phyloP scores from a whole-genome alignment of 2,888 invertebrate genomes.

The Horisme vitalbata region DNA sequence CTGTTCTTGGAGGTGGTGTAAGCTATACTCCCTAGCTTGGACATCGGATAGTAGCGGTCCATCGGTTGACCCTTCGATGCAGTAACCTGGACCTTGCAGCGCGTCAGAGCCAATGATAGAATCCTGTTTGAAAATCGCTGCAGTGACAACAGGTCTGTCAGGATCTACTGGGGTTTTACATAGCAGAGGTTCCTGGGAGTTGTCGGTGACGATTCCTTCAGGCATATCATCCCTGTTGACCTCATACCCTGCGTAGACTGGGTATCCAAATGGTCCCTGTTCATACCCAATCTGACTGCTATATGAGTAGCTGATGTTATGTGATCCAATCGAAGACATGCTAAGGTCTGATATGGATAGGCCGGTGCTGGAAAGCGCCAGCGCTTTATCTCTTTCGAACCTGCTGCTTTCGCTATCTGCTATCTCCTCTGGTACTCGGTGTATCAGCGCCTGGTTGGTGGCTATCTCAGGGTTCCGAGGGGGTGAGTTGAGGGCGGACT shows the following conservation, averaged over 20 bases:
- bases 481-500: conserved; percentile 56
- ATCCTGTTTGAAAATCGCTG: conserved; percentile 87
- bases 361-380: conserved; percentile 87
- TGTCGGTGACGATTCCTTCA: conserved; percentile 65
- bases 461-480: conserved; percentile 71
- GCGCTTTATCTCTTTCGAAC: conserved; percentile 65
- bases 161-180: conserved; percentile 75
- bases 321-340: conserved; percentile 87
- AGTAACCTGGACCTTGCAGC: conserved; percentile 71
- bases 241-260: conserved; percentile 84
- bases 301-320: conserved; percentile 90
- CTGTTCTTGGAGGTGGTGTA: conserved; percentile 71
- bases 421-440: conserved; percentile 66
- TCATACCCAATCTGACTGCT: conserved; percentile 91
- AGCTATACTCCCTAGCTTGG: conserved; percentile 71
- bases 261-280: conserved; percentile 87
- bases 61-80: conserved; percentile 78
- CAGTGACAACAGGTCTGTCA: conserved; percentile 87
- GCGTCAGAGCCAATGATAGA: conserved; percentile 75
- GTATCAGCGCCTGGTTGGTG: conserved; percentile 75
- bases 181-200: conserved; percentile 75
- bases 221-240: conserved; percentile 62
- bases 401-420: conserved; percentile 57
- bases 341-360: conserved; percentile 92
- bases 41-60: conserved; percentile 78